A percentile compares a stretch with the other conserved stretches of the same genome.
Evolutionary conservation across 2,113 vertebrate species (phyloP).

Genomic region (Delphinapterus leucas): DNA sequence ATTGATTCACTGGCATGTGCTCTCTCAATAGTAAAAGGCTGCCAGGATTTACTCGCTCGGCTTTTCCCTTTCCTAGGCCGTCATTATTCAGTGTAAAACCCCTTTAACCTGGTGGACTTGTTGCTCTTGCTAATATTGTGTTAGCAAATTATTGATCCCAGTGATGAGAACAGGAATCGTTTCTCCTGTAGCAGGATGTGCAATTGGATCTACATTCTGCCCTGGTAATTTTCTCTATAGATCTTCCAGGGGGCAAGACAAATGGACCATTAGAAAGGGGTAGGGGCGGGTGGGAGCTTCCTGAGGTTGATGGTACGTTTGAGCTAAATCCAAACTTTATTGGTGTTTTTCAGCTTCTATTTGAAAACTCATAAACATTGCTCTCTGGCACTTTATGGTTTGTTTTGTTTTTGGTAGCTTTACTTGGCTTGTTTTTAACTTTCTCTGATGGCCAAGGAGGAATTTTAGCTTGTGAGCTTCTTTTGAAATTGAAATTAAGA

Average conservation of each 20-base stretch:
- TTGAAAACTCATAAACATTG: constrained; percentile 80
- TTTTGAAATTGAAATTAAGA: constrained; percentile 57
- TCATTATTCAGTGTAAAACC: constrained; percentile 83
- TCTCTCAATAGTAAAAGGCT: constrained; percentile 84
- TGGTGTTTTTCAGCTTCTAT: constrained; percentile 79
- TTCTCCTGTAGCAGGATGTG: constrained; percentile 75
- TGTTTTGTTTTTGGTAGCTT: constrained; percentile 64
- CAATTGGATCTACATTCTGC: constrained; percentile 81
- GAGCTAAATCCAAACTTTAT: constrained; percentile 81
- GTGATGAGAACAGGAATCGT: constrained; percentile 84
- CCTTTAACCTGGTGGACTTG: constrained; percentile 82
- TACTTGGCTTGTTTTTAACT: constrained; percentile 64
- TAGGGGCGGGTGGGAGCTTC: constrained; percentile 35
- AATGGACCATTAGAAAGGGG: constrained; percentile 75
- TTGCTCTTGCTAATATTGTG: constrained; percentile 84
- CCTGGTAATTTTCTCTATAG: constrained; percentile 80
- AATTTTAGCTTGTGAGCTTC: constrained; percentile 19
- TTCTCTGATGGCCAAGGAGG: constrained; percentile 29
- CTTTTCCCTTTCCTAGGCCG: constrained; percentile 75
- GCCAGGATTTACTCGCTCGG: constrained; percentile 82
- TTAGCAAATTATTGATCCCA: constrained; percentile 85
- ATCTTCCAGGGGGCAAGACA: constrained; percentile 78
- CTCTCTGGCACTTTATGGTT: constrained; percentile 71
- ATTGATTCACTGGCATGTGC: constrained; percentile 85
- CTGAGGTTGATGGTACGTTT: constrained; percentile 78